phyloP scores from a whole-genome alignment of 1,140 invertebrate genomes.

The Calliphora vicina region DNA sequence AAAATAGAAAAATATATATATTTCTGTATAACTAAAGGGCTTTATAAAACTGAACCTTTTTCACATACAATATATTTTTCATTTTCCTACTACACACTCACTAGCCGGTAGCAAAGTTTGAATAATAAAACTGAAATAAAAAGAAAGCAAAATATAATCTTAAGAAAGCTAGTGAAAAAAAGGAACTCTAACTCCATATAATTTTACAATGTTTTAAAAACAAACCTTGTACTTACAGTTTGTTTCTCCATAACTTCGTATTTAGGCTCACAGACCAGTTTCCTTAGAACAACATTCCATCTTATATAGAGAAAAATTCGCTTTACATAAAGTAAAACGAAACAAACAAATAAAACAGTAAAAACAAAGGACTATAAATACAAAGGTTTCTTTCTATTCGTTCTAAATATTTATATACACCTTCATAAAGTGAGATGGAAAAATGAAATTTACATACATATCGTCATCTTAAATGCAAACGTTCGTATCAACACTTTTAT shows the following conservation, averaged over 20 bases:
- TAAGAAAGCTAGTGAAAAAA: neutral
- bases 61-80: neutral
- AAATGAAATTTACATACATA: neutral
- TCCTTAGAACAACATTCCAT: neutral
- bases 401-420: neutral
- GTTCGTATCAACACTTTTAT: too few species aligned
- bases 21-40: neutral
- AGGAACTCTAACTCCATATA: neutral
- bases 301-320: neutral
- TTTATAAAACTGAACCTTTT: neutral
- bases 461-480: too few species aligned
- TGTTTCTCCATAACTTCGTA: neutral
- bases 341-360: neutral
- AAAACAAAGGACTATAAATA: neutral
- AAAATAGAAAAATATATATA: neutral
- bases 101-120: neutral
- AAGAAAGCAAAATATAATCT: neutral
- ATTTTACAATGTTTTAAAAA: conserved; percentile 1
- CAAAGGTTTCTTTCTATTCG: neutral
- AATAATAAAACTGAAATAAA: neutral
- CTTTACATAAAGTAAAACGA: neutral
- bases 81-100: neutral
- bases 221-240: conserved; percentile 1
- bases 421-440: neutral
- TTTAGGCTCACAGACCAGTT: neutral